A percentile compares a stretch with the other conserved stretches of the same genome.
Conservation (phyloP, 2,797 vertebrate genomes). For the Borostomias antarcticus region DNA sequence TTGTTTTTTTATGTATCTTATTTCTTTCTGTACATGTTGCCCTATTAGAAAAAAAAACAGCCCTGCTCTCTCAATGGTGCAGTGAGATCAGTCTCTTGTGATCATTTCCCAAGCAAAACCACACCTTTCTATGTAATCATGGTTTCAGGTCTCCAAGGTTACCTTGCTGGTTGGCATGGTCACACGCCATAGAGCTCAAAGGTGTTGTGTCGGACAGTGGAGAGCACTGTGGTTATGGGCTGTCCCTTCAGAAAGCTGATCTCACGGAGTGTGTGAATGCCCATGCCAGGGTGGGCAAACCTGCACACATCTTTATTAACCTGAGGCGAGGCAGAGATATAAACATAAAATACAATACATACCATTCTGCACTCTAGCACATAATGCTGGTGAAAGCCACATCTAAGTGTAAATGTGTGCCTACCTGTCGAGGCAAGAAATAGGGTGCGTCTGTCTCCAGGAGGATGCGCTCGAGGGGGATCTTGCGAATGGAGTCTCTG, state of each 20-base stretch:
- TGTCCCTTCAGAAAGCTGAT: conserved; percentile 81
- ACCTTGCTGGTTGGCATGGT: conserved; percentile 12
- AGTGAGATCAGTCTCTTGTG: no score
- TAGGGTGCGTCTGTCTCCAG: conserved; percentile 88
- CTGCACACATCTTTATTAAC: conserved; percentile 73
- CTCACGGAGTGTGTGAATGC: conserved; percentile 83
- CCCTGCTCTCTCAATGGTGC: no score
- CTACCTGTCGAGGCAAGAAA: conserved; percentile 84
- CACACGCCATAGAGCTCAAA: conserved; percentile 78
- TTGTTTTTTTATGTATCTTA: no score
- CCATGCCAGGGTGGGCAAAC: conserved; percentile 85
- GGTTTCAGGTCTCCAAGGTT: no score
- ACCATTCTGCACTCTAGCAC: background rate
- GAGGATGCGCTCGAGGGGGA: conserved; percentile 81
- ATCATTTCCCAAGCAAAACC: no score
- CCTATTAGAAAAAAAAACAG: no score
- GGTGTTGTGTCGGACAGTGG: conserved; percentile 80
- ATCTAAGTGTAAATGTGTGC: background rate
- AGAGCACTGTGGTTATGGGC: conserved; percentile 72
- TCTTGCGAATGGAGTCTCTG: conserved; percentile 72
- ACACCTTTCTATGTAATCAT: no score
- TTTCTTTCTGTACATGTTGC: no score
- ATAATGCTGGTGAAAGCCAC: background rate
- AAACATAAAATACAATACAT: background rate
- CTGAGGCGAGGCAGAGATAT: conserved; percentile 51